phyloP scores from a whole-genome alignment of 2,888 invertebrate genomes.

The Apodemia duryi region DNA sequence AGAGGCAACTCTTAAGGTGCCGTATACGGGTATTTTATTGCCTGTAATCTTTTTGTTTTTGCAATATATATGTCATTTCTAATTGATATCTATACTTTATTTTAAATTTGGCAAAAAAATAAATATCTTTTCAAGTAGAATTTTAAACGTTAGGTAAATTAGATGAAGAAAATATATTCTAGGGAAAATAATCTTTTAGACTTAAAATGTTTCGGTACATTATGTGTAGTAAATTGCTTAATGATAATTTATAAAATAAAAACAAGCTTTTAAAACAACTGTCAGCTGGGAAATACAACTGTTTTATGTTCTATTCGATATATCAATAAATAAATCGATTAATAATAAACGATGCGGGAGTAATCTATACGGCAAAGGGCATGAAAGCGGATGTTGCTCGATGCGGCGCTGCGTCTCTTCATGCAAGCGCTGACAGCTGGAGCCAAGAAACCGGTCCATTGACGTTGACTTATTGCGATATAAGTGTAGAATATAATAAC shows the following conservation, averaged over 20 bases:
- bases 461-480: neutral
- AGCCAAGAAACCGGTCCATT: neutral
- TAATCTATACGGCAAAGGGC: neutral
- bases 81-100: too few relatives aligned
- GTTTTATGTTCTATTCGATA: neutral
- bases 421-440: neutral
- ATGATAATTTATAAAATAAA: too few relatives aligned
- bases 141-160: too few relatives aligned
- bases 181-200: too few relatives aligned
- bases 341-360: neutral
- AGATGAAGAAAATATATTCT: too few relatives aligned
- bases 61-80: too few relatives aligned
- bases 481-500: neutral
- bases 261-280: too few relatives aligned
- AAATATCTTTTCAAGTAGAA: too few relatives aligned
- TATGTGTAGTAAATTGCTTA: too few relatives aligned
- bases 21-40: neutral
- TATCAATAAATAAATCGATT: neutral
- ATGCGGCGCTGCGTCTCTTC: neutral
- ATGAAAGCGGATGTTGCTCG: neutral
- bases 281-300: too few relatives aligned
- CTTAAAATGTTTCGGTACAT: too few relatives aligned
- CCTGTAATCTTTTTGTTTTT: neutral
- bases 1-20: neutral
- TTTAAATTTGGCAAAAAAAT: too few relatives aligned